Base-by-base conservation (phyloP, 2,797 vertebrate species). In the Tragopan temminckii region DNA sequence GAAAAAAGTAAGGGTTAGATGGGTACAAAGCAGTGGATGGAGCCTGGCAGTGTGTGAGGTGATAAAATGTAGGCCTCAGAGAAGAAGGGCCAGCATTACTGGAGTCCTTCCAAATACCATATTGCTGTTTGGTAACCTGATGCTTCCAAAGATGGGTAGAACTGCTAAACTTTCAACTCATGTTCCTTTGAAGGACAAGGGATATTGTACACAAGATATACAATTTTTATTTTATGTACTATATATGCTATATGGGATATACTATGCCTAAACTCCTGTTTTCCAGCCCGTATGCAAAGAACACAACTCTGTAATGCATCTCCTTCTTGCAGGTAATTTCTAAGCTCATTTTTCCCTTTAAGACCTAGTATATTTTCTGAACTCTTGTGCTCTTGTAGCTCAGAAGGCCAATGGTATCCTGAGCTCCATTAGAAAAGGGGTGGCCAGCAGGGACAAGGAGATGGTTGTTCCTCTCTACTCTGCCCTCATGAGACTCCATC, bases 261-360 rank as follows among this genome's bases (percentile, higher is more conserved):
- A 45, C 79, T 69, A 64, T 25, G 50, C 10, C 16, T 33, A 66
- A 83, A 83, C 80, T 90, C 55, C 25, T 63, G 36, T 88, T 96
- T 95, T 92, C 36, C 27, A 69, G 27, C 46, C 25, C 52, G 4
- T 24, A 31, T 72, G 27, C 20, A 81, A 45, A 93, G 14, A 10
- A 31, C 24, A 46, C 1, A 71, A 48, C 5, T 50, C 46, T 24
- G 38, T 8, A 8, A 4, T 57, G 55, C 1, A 36, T 46, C 36
- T 90, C 21, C 9, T 52, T 64, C 43, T 61, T 31, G 11, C 8
- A 64, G 8, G 19, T 57, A 42, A 2, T 0, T 85, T 84, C 66
- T 63, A 50, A 57, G 29, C 1, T 16, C 46, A 21, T 52, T 69
- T 84, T 72, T 31, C 8, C 24, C 11, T 43, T 13, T 14, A 68